These are phyloP conservation scores for Polia nebulosa DNA, from an alignment of 2,888 invertebrate species.

Conservation along the genomic window DNA sequence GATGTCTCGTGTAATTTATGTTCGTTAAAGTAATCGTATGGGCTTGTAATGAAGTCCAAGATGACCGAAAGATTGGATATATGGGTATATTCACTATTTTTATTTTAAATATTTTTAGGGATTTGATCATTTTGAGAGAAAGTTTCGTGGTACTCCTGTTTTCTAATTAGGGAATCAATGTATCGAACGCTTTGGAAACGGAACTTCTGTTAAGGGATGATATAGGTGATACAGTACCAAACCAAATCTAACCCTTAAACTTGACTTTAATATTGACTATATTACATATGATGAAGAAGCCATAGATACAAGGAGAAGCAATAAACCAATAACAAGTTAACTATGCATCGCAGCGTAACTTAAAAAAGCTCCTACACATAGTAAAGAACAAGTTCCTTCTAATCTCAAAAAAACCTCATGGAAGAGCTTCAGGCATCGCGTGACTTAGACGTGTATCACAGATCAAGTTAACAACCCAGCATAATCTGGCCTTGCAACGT, in stretches of 20 bases:
- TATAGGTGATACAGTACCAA: background rate
- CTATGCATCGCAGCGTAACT: no score
- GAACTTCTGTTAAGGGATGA: background rate
- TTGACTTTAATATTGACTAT: background rate
- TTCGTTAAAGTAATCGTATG: constrained; percentile 29
- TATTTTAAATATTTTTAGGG: no score
- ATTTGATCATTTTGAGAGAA: background rate
- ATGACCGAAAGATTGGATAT: constrained; percentile 3
- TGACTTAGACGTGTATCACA: constrained; percentile 7
- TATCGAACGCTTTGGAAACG: background rate
- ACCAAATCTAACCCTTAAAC: no score
- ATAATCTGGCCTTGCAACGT: background rate
- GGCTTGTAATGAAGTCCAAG: background rate
- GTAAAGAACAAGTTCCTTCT: constrained; percentile 32
- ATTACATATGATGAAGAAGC: background rate
- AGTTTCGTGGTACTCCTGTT: background rate
- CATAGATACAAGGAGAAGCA: background rate
- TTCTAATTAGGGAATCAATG: background rate
- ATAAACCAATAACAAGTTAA: background rate
- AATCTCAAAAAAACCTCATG: constrained; percentile 23
- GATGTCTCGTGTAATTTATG: constrained; percentile 51
- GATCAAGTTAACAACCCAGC: background rate
- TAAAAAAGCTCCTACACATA: no score
- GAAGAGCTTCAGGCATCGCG: constrained; percentile 12
- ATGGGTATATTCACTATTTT: background rate